These are phyloP conservation scores for Thereva unica DNA, from an alignment of 2,888 invertebrate species.

Conservation along the genomic window DNA sequence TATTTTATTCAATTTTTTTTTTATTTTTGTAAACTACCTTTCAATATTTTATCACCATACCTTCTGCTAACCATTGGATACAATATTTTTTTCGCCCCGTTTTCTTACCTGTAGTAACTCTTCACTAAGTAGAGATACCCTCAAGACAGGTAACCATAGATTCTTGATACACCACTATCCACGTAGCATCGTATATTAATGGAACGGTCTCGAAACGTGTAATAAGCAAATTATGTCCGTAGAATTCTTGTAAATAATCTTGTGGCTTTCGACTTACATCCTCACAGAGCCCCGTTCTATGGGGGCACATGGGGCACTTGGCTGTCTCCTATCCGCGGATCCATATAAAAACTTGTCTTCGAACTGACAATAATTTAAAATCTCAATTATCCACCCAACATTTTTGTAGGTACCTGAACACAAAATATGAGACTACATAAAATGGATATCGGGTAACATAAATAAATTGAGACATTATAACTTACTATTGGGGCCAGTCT, in stretches of 20 bases:
- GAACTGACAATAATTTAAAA: conserved; percentile 37
- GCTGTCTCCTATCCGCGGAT: neutral
- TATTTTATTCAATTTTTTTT: no score
- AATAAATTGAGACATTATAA: conserved; percentile 39
- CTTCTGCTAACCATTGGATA: no score
- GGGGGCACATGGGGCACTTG: neutral
- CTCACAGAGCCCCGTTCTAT: neutral
- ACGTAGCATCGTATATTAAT: conserved; percentile 27
- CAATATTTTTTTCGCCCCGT: no score
- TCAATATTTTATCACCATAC: no score
- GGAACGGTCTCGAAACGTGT: conserved; percentile 32
- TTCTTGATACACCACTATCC: conserved; percentile 4
- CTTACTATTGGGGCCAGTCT: conserved; percentile 22
- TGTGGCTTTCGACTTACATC: conserved; percentile 13
- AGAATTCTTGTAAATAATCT: conserved; percentile 35
- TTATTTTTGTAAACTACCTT: no score
- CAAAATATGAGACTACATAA: conserved; percentile 36
- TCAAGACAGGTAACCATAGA: conserved; percentile 13
- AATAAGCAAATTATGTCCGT: conserved; percentile 37
- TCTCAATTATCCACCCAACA: conserved; percentile 38
- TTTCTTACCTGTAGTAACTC: conserved; percentile 16
- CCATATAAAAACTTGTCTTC: conserved; percentile 23
- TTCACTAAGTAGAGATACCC: conserved; percentile 26
- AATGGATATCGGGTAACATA: conserved; percentile 37
- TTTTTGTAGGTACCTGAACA: conserved; percentile 19